A percentile compares a stretch with the other conserved stretches of the same genome.
phyloP scores from a whole-genome alignment of 2,888 invertebrate genomes.

The Amphimallon solstitiale region DNA sequence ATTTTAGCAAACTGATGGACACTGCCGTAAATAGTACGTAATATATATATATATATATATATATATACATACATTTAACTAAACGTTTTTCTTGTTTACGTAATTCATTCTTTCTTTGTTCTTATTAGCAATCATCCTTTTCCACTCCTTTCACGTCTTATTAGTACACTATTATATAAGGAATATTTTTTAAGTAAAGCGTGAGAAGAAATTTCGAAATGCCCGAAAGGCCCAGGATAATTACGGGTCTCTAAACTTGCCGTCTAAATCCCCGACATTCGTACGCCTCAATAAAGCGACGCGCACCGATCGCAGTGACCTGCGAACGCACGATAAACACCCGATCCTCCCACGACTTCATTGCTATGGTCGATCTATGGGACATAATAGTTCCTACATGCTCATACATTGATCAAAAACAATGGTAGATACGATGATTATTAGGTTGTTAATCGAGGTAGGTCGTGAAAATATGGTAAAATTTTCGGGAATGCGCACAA shows the following conservation, averaged over 20 bases:
- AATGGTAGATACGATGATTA: conserved; percentile 53
- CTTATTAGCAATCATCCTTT: too few species aligned
- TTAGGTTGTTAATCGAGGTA: conserved; percentile 49
- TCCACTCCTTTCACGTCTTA: too few species aligned
- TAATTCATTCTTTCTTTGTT: too few species aligned
- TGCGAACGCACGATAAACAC: not conserved
- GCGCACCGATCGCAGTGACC: not conserved
- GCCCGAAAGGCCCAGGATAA: conserved; percentile 58
- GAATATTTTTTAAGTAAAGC: conserved; percentile 51
- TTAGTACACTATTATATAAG: conserved; percentile 10
- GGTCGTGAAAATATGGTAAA: conserved; percentile 45
- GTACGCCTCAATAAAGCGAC: conserved; percentile 15
- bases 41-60: too few species aligned
- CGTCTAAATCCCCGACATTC: conserved; percentile 45
- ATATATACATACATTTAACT: too few species aligned
- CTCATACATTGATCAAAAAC: conserved; percentile 50
- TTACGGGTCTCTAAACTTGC: conserved; percentile 60
- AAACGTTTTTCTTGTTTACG: too few species aligned
- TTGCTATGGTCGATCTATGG: conserved; percentile 16
- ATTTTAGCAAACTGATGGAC: too few species aligned
- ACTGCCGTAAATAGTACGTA: too few species aligned
- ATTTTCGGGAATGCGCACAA: conserved; percentile 43
- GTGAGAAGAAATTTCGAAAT: conserved; percentile 60
- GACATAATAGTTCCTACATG: conserved; percentile 28
- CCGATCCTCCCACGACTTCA: conserved; percentile 32